Evolutionary conservation across 1,140 invertebrate genomes (phyloP).

Genomic region (Triops longicaudatus): DNA sequence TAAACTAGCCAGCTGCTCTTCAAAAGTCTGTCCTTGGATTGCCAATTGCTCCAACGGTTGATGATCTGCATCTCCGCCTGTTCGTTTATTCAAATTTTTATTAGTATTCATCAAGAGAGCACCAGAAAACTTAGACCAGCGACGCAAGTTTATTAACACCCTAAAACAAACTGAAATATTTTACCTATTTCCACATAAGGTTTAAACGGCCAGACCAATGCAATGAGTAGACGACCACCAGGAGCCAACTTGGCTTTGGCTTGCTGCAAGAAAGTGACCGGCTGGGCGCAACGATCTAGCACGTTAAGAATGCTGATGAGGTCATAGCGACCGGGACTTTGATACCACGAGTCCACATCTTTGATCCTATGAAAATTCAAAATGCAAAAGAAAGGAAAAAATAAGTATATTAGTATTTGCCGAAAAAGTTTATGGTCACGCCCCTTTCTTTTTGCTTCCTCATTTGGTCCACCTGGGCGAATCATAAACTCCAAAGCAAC

Average conservation of each 20-base stretch:
- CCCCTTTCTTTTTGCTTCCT: neutral
- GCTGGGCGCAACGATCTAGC: constrained; percentile 76
- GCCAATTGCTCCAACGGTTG: constrained; percentile 60
- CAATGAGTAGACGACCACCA: constrained; percentile 63
- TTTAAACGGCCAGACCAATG: constrained; percentile 76
- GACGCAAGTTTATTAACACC: constrained; percentile 19
- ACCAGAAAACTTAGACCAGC: constrained; percentile 24
- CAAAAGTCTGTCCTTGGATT: constrained; percentile 60
- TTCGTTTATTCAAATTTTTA: neutral
- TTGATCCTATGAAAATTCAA: constrained; percentile 54
- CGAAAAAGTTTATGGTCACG: no score
- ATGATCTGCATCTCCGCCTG: constrained; percentile 49
- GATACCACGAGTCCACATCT: constrained; percentile 64
- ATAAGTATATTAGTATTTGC: neutral
- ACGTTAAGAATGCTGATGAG: constrained; percentile 81
- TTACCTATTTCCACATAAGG: constrained; percentile 78
- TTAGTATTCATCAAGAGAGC: no score
- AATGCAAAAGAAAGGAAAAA: constrained; percentile 16
- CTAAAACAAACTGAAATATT: constrained; percentile 15
- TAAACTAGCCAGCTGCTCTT: constrained; percentile 65
- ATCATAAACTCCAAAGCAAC: neutral
- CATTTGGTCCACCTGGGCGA: neutral
- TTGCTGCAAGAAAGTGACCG: constrained; percentile 59
- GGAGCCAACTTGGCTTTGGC: constrained; percentile 54
- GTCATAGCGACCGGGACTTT: constrained; percentile 52